A percentile compares a stretch with the other conserved stretches of the same genome.
Evolutionary conservation across 1,140 invertebrate species (phyloP).

Genomic region (Thereuonema tuberculata): DNA sequence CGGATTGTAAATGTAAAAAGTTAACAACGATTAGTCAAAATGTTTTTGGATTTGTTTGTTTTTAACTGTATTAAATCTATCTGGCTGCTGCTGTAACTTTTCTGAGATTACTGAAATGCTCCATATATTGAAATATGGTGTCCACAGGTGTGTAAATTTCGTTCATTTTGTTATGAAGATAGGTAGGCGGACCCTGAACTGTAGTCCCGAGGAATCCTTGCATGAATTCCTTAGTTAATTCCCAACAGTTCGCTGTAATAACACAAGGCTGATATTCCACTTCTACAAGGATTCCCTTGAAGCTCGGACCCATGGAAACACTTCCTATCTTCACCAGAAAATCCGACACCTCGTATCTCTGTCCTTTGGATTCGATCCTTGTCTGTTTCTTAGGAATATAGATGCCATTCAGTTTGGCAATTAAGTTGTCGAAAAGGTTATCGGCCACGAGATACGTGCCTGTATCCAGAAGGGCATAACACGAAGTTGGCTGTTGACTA

Average conservation of each 20-base stretch:
- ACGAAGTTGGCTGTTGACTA: conserved; percentile 85
- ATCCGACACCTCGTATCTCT: conserved; percentile 80
- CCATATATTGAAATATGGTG: conserved; percentile 86
- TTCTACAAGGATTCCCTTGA: conserved; percentile 88
- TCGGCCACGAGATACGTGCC: conserved; percentile 63
- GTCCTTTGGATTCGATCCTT: conserved; percentile 77
- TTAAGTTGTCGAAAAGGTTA: conserved; percentile 74
- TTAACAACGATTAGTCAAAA: too few species aligned
- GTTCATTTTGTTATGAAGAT: conserved; percentile 57
- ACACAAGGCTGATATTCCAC: conserved; percentile 87
- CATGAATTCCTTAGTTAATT: conserved; percentile 78
- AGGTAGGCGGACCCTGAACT: conserved; percentile 45
- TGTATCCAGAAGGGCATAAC: conserved; percentile 78
- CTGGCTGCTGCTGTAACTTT: conserved; percentile 44
- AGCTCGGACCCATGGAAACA: conserved; percentile 80
- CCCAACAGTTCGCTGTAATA: conserved; percentile 74
- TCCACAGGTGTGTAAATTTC: conserved; percentile 65
- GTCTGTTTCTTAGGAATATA: conserved; percentile 71
- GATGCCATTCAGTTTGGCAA: conserved; percentile 72
- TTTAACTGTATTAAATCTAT: too few species aligned
- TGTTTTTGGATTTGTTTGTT: too few species aligned
- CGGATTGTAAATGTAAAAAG: too few species aligned
- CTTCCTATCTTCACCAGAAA: conserved; percentile 88
- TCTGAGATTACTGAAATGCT: conserved; percentile 79
- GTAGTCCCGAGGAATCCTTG: conserved; percentile 75